phyloP scores from a whole-genome alignment of 1,140 invertebrate species.

The Danaus plexippus region DNA sequence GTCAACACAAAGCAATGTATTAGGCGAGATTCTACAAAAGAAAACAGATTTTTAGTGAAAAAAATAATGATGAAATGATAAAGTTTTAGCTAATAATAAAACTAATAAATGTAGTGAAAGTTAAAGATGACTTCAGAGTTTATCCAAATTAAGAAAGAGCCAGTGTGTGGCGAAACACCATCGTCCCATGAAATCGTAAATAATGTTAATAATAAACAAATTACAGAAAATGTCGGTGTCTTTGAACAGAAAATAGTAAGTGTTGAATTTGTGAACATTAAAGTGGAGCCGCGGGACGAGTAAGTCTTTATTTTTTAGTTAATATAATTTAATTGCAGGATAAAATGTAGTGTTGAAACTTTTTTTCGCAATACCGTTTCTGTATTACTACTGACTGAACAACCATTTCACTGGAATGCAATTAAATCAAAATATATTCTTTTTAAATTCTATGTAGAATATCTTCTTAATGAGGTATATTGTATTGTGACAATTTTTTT shows the following conservation, averaged over 20 bases:
- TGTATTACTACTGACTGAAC: too few species aligned
- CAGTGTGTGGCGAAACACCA: neutral
- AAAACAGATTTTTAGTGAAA: neutral
- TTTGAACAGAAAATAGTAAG: constrained; percentile 2
- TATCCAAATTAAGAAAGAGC: constrained; percentile 2
- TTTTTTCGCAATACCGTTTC: too few species aligned
- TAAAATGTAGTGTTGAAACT: too few species aligned
- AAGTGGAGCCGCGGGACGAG: constrained; percentile 12
- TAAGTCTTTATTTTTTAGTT: constrained; percentile 6
- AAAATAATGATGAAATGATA: neutral
- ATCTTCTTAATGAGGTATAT: too few species aligned
- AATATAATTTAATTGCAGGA: neutral
- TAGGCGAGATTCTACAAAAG: constrained; percentile 1
- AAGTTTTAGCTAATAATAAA: too few species aligned
- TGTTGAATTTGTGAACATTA: constrained; percentile 21
- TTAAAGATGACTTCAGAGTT: neutral
- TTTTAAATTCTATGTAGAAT: too few species aligned
- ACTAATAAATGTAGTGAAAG: too few species aligned
- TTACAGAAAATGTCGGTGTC: constrained; percentile 6
- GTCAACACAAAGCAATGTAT: constrained; percentile 6
- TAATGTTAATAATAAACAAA: constrained; percentile 7
- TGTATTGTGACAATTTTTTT: too few species aligned
- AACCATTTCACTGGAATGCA: too few species aligned
- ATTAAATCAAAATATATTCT: too few species aligned
- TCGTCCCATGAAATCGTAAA: constrained; percentile 9